Conservation (phyloP, 2,888 invertebrate species). For the Himalopsyche japonica region DNA sequence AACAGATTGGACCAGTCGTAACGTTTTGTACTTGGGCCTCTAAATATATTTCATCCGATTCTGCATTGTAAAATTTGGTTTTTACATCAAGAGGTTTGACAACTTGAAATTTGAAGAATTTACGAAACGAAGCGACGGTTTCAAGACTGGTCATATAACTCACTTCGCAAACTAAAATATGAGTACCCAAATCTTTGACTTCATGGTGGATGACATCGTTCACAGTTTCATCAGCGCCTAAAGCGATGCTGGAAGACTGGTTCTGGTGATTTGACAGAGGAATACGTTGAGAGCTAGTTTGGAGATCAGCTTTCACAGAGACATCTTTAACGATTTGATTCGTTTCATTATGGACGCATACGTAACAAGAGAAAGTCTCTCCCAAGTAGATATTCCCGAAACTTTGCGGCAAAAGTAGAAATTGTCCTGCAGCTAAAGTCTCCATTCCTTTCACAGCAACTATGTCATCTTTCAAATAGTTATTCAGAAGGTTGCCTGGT, state of each 20-base stretch:
- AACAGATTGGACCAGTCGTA: slow-evolving; percentile 87
- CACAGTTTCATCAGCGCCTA: slow-evolving; percentile 80
- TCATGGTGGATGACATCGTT: slow-evolving; percentile 98
- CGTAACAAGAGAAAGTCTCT: slow-evolving; percentile 97
- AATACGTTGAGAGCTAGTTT: slow-evolving; percentile 88
- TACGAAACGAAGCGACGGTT: slow-evolving; percentile 83
- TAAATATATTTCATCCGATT: slow-evolving; percentile 74
- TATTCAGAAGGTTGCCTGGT: slow-evolving; percentile 78
- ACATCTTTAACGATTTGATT: slow-evolving; percentile 82
- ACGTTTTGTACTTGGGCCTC: slow-evolving; percentile 87
- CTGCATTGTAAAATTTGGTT: slow-evolving; percentile 97
- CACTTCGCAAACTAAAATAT: slow-evolving; percentile 96
- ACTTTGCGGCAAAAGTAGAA: slow-evolving; percentile 91
- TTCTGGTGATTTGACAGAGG: slow-evolving; percentile 76
- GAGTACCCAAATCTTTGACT: slow-evolving; percentile 98
- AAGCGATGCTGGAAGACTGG: slow-evolving; percentile 61
- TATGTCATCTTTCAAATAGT: slow-evolving; percentile 79
- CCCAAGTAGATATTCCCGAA: slow-evolving; percentile 98
- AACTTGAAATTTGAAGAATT: slow-evolving; percentile 98
- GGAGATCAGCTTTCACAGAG: slow-evolving; percentile 88
- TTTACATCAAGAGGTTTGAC: slow-evolving; percentile 97
- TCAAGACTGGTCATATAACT: slow-evolving; percentile 79
- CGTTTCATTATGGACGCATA: slow-evolving; percentile 96
- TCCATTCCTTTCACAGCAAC: slow-evolving; percentile 82
- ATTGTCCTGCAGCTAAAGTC: slow-evolving; percentile 83